These are phyloP conservation scores for Lathronympha strigana DNA, from an alignment of 2,888 invertebrate genomes.

Conservation along the genomic window DNA sequence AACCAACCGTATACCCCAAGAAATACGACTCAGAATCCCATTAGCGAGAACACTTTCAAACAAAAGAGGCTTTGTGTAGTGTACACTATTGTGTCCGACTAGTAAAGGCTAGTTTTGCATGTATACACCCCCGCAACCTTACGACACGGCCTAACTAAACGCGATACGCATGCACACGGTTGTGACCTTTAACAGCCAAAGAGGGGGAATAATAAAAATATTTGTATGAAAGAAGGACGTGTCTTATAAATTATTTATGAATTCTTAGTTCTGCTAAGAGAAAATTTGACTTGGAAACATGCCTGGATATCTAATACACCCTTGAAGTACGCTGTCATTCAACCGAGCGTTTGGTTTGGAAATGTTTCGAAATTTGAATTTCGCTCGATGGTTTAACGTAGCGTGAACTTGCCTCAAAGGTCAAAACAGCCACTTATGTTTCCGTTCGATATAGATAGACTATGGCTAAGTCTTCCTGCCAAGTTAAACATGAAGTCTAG, in stretches of 20 bases:
- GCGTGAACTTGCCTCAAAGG: background rate
- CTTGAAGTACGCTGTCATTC: background rate
- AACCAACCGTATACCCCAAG: slow-evolving; percentile 16
- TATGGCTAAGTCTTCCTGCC: too few species aligned
- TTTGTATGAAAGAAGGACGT: slow-evolving; percentile 57
- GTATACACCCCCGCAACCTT: slow-evolving; percentile 43
- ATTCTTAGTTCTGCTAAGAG: slow-evolving; percentile 53
- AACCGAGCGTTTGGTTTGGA: background rate
- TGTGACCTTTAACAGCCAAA: slow-evolving; percentile 53
- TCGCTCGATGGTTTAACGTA: background rate
- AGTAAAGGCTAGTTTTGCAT: slow-evolving; percentile 55
- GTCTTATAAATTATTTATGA: slow-evolving; percentile 58
- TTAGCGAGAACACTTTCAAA: slow-evolving; percentile 48
- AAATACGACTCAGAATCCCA: slow-evolving; percentile 25
- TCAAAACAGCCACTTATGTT: background rate
- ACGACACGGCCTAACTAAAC: slow-evolving; percentile 46
- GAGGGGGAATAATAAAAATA: slow-evolving; percentile 60
- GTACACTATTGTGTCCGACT: slow-evolving; percentile 53
- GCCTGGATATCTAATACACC: background rate
- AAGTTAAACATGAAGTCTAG: too few species aligned
- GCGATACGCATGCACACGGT: slow-evolving; percentile 50
- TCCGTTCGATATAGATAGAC: background rate
- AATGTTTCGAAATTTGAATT: slow-evolving; percentile 5
- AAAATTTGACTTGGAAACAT: slow-evolving; percentile 50
- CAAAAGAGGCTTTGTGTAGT: slow-evolving; percentile 58